phyloP scores from a whole-genome alignment of 2,888 invertebrate species.

The Dione juno region DNA sequence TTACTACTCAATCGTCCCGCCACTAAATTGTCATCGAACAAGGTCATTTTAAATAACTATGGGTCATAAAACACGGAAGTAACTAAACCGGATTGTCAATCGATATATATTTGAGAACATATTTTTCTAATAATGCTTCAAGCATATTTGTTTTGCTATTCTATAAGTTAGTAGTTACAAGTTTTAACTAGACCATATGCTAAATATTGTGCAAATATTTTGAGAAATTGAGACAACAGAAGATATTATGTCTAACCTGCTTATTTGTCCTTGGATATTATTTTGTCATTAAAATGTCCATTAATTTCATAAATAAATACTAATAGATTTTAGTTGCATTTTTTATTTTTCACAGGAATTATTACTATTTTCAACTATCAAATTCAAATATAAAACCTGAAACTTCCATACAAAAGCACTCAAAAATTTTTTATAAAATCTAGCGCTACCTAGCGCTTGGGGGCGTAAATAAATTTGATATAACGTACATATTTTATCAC shows the following conservation, averaged over 20 bases:
- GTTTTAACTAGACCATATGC: background rate
- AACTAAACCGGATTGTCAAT: no score
- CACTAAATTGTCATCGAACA: slow-evolving; percentile 1
- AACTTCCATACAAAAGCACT: no score
- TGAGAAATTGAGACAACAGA: background rate
- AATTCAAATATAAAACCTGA: no score
- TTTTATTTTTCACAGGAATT: background rate
- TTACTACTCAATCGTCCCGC: slow-evolving; percentile 52
- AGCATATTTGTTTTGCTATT: no score
- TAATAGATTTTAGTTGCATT: background rate
- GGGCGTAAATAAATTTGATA: no score
- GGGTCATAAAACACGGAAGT: background rate
- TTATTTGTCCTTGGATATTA: background rate
- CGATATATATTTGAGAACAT: background rate
- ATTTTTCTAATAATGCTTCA: background rate
- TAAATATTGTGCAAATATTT: background rate
- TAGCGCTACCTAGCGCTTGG: no score
- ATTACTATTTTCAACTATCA: background rate
- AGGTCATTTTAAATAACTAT: slow-evolving; percentile 6
- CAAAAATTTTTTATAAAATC: no score
- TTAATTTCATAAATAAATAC: background rate
- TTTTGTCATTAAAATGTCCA: background rate
- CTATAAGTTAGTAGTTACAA: no score
- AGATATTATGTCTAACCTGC: background rate
- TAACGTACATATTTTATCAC: no score